These are phyloP conservation scores for Arrhopalites spinosus DNA, from an alignment of 2,888 invertebrate genomes.

Conservation along the genomic window DNA sequence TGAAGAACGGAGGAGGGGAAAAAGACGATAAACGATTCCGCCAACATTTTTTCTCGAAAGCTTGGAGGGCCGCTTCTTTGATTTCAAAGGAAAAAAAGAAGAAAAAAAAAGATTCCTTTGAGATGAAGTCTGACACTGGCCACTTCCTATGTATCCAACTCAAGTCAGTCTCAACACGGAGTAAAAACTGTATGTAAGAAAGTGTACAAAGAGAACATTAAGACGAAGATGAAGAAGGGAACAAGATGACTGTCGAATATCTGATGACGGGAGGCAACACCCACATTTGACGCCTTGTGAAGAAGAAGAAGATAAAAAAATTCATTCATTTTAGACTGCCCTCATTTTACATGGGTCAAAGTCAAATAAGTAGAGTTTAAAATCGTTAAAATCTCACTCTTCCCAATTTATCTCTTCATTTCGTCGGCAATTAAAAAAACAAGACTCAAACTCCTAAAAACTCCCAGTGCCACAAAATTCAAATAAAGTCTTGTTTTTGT, in stretches of 20 bases:
- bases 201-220: not conserved
- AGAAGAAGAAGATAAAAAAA: not conserved
- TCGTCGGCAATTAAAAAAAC: not conserved
- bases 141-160: not conserved
- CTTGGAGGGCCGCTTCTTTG: slow-evolving; percentile 5
- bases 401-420: slow-evolving; percentile 12
- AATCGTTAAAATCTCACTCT: slow-evolving; percentile 21
- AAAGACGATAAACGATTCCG: not conserved
- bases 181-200: not conserved
- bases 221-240: not conserved
- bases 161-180: too few relatives aligned
- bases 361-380: not conserved
- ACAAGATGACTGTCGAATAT: slow-evolving; percentile 20
- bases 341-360: slow-evolving; percentile 24
- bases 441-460: not conserved
- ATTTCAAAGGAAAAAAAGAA: not conserved
- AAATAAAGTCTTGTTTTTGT: not conserved
- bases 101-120: not conserved
- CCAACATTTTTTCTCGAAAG: not conserved
- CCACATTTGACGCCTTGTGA: slow-evolving; percentile 53
- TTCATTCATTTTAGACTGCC: slow-evolving; percentile 17
- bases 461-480: not conserved
- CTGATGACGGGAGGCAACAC: slow-evolving; percentile 38
- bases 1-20: slow-evolving; percentile 40
- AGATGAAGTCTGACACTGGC: not conserved